phyloP scores from a whole-genome alignment of 2,113 vertebrate genomes.

The Connochaetes taurinus region DNA sequence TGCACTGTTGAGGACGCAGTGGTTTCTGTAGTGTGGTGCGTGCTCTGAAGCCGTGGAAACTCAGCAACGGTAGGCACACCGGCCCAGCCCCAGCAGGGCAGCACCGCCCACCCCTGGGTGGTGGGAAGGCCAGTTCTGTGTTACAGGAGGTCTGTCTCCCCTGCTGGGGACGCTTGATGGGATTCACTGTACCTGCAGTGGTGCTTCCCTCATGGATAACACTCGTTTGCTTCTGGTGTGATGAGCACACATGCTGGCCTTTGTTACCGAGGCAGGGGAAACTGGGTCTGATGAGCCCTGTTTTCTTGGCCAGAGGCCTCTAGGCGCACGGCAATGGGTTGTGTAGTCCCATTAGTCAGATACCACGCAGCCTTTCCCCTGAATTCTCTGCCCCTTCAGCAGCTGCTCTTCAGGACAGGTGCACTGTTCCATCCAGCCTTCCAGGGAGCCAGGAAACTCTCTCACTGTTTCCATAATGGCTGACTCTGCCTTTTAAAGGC shows the following conservation, averaged over 20 bases:
- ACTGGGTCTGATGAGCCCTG: conserved; percentile 59
- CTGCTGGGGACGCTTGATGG: background rate
- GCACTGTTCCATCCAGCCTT: background rate
- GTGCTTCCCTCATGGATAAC: conserved; percentile 9
- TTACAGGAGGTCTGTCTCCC: background rate
- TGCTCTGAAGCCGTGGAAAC: background rate
- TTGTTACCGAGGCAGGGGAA: conserved; percentile 55
- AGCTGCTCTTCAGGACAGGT: conserved; percentile 57
- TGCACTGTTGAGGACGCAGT: rapidly evolving
- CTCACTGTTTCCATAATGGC: background rate
- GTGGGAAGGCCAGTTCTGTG: background rate
- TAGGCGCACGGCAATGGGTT: background rate
- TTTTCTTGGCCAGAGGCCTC: background rate
- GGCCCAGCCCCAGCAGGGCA: background rate
- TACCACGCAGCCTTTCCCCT: background rate
- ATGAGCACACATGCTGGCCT: background rate
- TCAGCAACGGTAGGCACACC: background rate
- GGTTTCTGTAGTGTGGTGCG: background rate
- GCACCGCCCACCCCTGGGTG: background rate
- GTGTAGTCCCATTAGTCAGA: background rate
- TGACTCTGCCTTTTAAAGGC: conserved; percentile 41
- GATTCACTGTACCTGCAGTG: background rate
- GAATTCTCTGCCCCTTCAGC: background rate
- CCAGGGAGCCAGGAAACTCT: conserved; percentile 21
- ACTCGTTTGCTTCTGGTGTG: conserved; percentile 29